These are phyloP conservation scores for Drosophila eohydei DNA, from an alignment of 2,888 invertebrate genomes.

Conservation along the genomic window DNA sequence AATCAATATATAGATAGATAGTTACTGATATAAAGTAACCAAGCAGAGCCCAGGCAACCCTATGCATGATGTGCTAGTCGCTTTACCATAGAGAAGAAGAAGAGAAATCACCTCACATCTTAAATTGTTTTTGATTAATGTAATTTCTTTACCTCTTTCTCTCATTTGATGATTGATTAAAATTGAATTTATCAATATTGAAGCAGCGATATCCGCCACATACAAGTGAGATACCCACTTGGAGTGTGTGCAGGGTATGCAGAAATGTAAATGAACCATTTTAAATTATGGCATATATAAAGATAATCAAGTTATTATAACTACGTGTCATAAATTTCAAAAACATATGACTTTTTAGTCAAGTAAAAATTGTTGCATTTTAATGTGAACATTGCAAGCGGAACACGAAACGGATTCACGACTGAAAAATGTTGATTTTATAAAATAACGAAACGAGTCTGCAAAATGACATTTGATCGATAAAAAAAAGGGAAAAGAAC, in stretches of 20 bases:
- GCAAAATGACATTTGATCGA: constrained; percentile 55
- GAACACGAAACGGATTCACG: not conserved
- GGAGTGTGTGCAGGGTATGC: not conserved
- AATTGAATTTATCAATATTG: no score
- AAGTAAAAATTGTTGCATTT: constrained; percentile 15
- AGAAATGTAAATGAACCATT: not conserved
- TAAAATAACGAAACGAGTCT: constrained; percentile 24
- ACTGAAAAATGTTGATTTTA: constrained; percentile 7
- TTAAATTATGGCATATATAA: not conserved
- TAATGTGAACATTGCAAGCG: constrained; percentile 7
- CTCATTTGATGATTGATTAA: not conserved
- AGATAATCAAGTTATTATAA: not conserved
- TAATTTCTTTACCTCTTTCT: not conserved
- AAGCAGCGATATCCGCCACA: no score
- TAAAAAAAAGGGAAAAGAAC: constrained; percentile 6
- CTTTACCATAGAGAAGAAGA: not conserved
- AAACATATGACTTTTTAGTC: constrained; percentile 10
- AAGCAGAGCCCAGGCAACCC: no score
- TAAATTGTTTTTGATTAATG: not conserved
- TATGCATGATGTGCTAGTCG: no score
- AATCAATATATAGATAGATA: no score
- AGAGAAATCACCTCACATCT: not conserved
- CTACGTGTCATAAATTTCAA: constrained; percentile 10
- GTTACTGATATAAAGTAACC: no score
- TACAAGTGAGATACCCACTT: not conserved